Conservation (phyloP, 2,888 invertebrate genomes). For the Pherbina coryleti region DNA sequence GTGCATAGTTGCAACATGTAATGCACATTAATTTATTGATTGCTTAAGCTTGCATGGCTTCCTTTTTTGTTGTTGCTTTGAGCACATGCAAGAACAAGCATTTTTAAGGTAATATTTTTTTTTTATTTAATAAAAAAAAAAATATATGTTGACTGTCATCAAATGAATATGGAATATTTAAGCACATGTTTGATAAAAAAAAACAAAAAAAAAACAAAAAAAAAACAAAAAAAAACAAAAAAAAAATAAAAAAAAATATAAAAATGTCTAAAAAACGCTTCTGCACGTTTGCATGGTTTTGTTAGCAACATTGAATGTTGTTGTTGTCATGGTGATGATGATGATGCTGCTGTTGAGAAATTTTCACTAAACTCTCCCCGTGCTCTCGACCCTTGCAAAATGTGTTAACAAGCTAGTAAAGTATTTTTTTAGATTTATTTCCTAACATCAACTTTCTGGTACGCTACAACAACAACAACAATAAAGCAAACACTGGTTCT, state of each 20-base stretch:
- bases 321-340: neutral
- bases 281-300: neutral
- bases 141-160: conserved; percentile 5
- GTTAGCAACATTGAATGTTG: too few species aligned
- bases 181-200: neutral
- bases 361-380: neutral
- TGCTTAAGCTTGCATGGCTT: neutral
- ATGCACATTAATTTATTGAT: neutral
- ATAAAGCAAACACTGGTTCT: neutral
- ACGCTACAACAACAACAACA: conserved; percentile 6
- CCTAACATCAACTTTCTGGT: conserved; percentile 5
- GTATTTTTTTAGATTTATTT: conserved; percentile 23
- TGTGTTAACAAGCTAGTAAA: conserved; percentile 31
- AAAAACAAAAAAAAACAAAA: neutral
- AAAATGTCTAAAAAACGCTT: neutral
- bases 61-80: neutral
- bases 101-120: too few species aligned
- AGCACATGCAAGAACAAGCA: neutral
- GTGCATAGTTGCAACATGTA: neutral
- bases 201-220: neutral
- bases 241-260: too few species aligned
- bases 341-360: conserved; percentile 2
- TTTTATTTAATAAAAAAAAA: neutral
- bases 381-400: neutral
- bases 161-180: neutral